A percentile compares a stretch with the other conserved stretches of the same genome.
These are phyloP conservation scores for Sphyrna mokarran DNA, from an alignment of 2,113 vertebrate genomes.

Conservation along the genomic window DNA sequence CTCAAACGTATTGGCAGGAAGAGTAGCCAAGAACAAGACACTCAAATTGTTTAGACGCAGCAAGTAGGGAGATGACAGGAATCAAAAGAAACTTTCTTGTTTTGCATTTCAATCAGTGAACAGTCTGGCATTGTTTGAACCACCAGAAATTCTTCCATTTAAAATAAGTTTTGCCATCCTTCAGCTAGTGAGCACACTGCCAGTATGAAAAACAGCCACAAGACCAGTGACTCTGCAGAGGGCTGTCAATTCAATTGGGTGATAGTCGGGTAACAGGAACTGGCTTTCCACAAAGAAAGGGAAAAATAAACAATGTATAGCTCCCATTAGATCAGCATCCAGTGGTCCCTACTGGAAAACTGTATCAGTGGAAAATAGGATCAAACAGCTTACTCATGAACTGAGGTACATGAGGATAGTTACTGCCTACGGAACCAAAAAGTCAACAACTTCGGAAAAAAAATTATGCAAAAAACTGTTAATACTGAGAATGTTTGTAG, in stretches of 20 bases:
- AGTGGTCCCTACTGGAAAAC: neutral
- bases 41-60: neutral
- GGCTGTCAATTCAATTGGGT: neutral
- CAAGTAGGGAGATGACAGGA: neutral
- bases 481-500: conserved; percentile 1
- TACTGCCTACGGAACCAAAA: neutral
- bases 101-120: neutral
- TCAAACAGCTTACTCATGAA: neutral
- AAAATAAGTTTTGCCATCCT: neutral
- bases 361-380: neutral
- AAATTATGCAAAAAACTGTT: neutral
- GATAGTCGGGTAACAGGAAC: neutral
- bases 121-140: neutral
- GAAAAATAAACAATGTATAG: neutral
- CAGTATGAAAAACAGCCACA: neutral
- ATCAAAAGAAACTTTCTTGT: neutral
- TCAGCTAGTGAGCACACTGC: neutral
- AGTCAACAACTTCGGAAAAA: neutral
- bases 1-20: neutral
- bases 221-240: neutral
- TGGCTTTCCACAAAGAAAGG: neutral
- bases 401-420: neutral
- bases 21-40: neutral
- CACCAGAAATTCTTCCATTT: neutral
- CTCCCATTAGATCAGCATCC: neutral